phyloP scores from a whole-genome alignment of 1,140 invertebrate species.

The Eubasilissa regina region DNA sequence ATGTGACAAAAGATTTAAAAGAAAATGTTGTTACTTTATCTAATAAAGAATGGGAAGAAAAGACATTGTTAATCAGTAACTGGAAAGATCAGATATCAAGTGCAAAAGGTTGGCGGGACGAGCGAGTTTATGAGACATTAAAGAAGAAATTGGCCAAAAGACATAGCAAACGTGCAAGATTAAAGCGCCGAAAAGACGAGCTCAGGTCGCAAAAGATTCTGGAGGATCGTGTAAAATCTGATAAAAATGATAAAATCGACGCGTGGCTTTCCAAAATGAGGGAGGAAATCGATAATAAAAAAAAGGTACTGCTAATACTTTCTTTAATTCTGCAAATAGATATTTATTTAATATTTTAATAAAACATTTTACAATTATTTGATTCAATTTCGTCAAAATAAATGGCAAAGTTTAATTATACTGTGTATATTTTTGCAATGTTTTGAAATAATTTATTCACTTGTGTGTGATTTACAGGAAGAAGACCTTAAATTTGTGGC shows the following conservation, averaged over 20 bases:
- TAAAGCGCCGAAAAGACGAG: conserved; percentile 69
- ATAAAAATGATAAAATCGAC: conserved; percentile 74
- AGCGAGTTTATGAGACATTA: conserved; percentile 66
- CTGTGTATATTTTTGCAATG: neutral
- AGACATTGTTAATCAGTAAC: conserved; percentile 67
- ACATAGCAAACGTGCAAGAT: conserved; percentile 72
- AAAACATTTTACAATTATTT: neutral
- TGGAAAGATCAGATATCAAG: conserved; percentile 67
- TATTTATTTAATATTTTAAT: neutral
- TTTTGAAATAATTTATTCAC: conserved; percentile 18
- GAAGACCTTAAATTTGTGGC: conserved; percentile 78
- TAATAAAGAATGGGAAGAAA: conserved; percentile 72
- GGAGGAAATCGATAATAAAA: conserved; percentile 75
- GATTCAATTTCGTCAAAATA: no score
- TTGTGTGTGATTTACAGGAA: conserved; percentile 69
- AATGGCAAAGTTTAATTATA: neutral
- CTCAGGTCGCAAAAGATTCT: conserved; percentile 68
- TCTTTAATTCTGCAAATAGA: neutral
- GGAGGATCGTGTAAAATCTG: conserved; percentile 65
- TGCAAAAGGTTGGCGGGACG: conserved; percentile 65
- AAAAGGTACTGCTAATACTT: conserved; percentile 67
- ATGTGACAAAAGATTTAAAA: conserved; percentile 66
- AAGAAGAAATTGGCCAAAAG: conserved; percentile 72
- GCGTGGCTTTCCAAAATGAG: conserved; percentile 75
- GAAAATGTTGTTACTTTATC: conserved; percentile 67